Evolutionary conservation across 35 echinoderm and acorn worm species (phyloP).

Genomic region (Lytechinus variegatus): DNA sequence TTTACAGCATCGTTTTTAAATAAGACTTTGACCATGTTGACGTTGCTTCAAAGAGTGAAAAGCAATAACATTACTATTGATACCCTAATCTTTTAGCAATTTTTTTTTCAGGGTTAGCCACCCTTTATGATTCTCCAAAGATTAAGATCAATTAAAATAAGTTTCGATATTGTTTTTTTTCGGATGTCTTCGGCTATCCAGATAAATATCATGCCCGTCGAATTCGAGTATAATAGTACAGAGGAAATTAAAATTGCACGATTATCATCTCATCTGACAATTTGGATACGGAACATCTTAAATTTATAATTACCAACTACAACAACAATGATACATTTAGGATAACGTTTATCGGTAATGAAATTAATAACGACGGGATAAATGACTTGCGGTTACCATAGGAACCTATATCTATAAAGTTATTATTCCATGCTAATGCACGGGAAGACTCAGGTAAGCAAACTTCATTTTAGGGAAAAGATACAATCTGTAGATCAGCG

Average conservation of each 20-base stretch:
- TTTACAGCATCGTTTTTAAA: too few relatives aligned
- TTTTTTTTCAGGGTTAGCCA: too few relatives aligned
- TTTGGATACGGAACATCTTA: background rate
- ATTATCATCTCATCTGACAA: background rate
- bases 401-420: background rate
- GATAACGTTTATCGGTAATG: background rate
- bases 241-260: background rate
- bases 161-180: background rate
- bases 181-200: background rate
- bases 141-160: background rate
- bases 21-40: too few relatives aligned
- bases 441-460: background rate
- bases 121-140: too few relatives aligned
- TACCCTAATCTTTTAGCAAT: too few relatives aligned
- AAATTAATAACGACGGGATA: constrained; percentile 13
- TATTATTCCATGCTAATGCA: background rate
- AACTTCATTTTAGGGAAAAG: constrained; percentile 5
- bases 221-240: background rate
- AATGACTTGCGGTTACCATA: background rate
- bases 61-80: too few relatives aligned
- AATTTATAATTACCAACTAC: background rate
- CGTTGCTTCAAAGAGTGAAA: too few relatives aligned
- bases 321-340: constrained; percentile 17
- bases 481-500: background rate
- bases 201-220: background rate